These are phyloP conservation scores for Rotaria macrura DNA, from an alignment of 2,888 invertebrate species.

Conservation along the genomic window DNA sequence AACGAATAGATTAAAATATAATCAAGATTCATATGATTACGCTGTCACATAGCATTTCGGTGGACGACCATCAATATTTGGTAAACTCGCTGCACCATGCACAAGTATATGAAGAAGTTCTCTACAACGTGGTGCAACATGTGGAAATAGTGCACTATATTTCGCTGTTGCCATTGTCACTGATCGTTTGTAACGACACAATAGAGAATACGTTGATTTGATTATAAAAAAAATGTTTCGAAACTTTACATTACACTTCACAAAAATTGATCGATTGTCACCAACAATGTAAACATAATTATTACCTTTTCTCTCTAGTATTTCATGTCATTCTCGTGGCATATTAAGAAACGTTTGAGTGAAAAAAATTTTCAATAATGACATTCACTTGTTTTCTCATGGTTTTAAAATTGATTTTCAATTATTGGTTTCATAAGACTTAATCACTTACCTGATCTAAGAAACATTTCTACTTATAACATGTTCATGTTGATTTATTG, in stretches of 20 bases:
- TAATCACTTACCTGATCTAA: too few relatives aligned
- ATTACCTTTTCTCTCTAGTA: neutral
- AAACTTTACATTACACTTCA: neutral
- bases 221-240: neutral
- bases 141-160: constrained; percentile 34
- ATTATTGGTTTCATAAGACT: too few relatives aligned
- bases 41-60: constrained; percentile 36
- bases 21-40: constrained; percentile 34
- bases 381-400: too few relatives aligned
- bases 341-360: too few relatives aligned
- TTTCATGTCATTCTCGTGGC: too few relatives aligned
- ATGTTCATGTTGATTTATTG: too few relatives aligned
- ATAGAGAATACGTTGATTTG: neutral
- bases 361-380: too few relatives aligned
- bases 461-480: too few relatives aligned
- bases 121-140: constrained; percentile 40
- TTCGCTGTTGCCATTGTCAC: neutral
- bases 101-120: constrained; percentile 42
- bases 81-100: constrained; percentile 42
- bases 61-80: constrained; percentile 37
- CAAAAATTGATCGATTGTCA: neutral
- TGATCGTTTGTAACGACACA: neutral
- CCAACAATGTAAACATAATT: neutral
- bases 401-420: too few relatives aligned
- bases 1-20: neutral